Percentiles rank a stretch among this genome's conserved stretches.
phyloP scores from a whole-genome alignment of 2,888 invertebrate species.

The Hemicrepidius hirtus region DNA sequence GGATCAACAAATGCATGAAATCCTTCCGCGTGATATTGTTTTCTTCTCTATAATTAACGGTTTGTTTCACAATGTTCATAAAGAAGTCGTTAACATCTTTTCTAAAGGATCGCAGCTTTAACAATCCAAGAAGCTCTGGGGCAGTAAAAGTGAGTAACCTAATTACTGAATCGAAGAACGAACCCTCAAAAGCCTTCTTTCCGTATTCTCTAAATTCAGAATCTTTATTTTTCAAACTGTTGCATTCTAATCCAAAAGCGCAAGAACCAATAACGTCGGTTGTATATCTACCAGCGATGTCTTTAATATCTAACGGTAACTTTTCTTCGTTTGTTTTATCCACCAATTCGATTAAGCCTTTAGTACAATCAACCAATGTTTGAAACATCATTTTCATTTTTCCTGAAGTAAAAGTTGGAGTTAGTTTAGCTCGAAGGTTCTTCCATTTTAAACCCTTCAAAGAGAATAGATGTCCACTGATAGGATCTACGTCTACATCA shows the following conservation, averaged over 20 bases:
- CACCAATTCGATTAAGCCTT: conserved; percentile 41
- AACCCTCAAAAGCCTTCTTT: conserved; percentile 43
- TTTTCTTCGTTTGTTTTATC: conserved; percentile 8
- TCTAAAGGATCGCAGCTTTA: conserved; percentile 57
- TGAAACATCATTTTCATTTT: conserved; percentile 57
- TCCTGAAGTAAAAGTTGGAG: conserved; percentile 56
- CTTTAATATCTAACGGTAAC: conserved; percentile 61
- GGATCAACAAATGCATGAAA: conserved; percentile 73
- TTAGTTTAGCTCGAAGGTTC: conserved; percentile 70
- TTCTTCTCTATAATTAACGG: conserved; percentile 69
- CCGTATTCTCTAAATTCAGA: conserved; percentile 71
- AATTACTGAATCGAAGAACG: conserved; percentile 39
- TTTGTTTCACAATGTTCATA: conserved; percentile 68
- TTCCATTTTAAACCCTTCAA: conserved; percentile 76
- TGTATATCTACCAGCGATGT: conserved; percentile 74
- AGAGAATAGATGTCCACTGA: conserved; percentile 75
- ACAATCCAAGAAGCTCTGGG: conserved; percentile 54
- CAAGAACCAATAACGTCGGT: conserved; percentile 77
- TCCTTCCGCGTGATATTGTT: conserved; percentile 72
- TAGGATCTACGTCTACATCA: conserved; percentile 74
- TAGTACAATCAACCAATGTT: conserved; percentile 44
- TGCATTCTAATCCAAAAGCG: conserved; percentile 77
- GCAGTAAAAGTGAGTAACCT: conserved; percentile 42
- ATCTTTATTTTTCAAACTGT: conserved; percentile 74
- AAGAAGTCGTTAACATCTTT: conserved; percentile 69